These are phyloP conservation scores for Ametastegia equiseti DNA, from an alignment of 2,888 invertebrate species.

Conservation along the genomic window DNA sequence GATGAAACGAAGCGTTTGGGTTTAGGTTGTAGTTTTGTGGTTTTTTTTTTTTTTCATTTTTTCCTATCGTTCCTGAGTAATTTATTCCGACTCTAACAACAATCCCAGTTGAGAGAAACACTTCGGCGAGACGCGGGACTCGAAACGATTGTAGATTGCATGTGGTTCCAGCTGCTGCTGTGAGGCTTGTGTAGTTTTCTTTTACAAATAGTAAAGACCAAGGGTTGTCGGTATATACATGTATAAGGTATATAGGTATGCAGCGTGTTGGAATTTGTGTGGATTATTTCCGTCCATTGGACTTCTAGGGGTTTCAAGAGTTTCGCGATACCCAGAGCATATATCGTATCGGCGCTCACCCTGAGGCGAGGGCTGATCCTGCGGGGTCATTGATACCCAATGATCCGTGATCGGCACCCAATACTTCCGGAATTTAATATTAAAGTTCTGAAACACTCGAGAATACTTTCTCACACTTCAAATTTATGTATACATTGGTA, in stretches of 20 bases:
- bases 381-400: constrained; percentile 74
- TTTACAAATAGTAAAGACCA: not conserved
- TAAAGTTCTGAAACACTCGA: constrained; percentile 65
- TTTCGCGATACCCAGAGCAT: constrained; percentile 10
- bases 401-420: constrained; percentile 66
- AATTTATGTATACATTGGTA: too few species aligned
- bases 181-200: not conserved
- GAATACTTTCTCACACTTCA: constrained; percentile 69
- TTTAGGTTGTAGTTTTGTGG: not conserved
- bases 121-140: not conserved
- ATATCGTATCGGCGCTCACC: not conserved
- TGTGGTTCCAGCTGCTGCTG: not conserved
- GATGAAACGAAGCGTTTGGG: too few species aligned
- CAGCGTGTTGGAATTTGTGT: constrained; percentile 6
- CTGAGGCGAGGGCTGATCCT: constrained; percentile 59
- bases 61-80: not conserved
- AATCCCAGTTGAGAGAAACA: not conserved
- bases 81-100: not conserved
- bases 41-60: not conserved
- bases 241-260: not conserved
- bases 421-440: constrained; percentile 25
- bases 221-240: too few species aligned
- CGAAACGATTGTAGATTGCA: not conserved
- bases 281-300: constrained; percentile 60
- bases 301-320: constrained; percentile 60